phyloP scores from a whole-genome alignment of 2,113 vertebrate genomes.

The Amphiprion percula region DNA sequence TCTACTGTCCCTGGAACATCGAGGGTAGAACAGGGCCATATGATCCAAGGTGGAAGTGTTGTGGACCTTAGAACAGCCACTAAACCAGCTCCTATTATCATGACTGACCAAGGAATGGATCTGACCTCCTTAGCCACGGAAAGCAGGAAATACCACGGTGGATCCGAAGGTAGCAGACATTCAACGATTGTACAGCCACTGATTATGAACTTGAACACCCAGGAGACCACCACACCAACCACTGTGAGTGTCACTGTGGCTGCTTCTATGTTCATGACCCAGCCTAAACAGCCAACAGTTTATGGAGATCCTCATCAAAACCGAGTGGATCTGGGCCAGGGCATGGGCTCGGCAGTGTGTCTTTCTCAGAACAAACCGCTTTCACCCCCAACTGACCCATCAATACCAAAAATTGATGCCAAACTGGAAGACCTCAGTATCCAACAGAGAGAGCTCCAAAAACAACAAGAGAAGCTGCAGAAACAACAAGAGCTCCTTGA shows the following conservation, averaged over 20 bases:
- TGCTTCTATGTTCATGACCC: conserved; percentile 92
- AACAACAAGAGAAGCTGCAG: conserved; percentile 85
- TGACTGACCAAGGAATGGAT: conserved; percentile 98
- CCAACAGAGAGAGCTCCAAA: conserved; percentile 84
- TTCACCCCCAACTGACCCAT: conserved; percentile 78
- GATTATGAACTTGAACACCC: conserved; percentile 96
- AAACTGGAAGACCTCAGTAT: conserved; percentile 87
- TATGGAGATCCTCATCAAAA: conserved; percentile 96
- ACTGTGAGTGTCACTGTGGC: conserved; percentile 93
- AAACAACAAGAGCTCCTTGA: conserved; percentile 86
- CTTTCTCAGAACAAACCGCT: conserved; percentile 88
- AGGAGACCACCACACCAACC: conserved; percentile 90
- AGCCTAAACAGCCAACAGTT: conserved; percentile 90
- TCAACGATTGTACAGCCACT: conserved; percentile 94
- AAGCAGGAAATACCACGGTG: conserved; percentile 91
- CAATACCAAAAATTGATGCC: conserved; percentile 86
- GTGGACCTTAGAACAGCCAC: conserved; percentile 91
- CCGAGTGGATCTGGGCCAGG: conserved; percentile 92
- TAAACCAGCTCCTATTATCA: conserved; percentile 92
- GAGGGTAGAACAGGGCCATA: conserved; percentile 92
- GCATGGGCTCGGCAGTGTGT: conserved; percentile 91
- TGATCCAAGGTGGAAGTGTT: conserved; percentile 88
- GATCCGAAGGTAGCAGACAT: conserved; percentile 89
- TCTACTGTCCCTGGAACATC: conserved; percentile 95
- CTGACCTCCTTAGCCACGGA: conserved; percentile 94